Percentiles rank a stretch among this genome's conserved stretches.
Conservation (phyloP, 2,888 invertebrate genomes). For the Thecocarcelia acutangulata region DNA sequence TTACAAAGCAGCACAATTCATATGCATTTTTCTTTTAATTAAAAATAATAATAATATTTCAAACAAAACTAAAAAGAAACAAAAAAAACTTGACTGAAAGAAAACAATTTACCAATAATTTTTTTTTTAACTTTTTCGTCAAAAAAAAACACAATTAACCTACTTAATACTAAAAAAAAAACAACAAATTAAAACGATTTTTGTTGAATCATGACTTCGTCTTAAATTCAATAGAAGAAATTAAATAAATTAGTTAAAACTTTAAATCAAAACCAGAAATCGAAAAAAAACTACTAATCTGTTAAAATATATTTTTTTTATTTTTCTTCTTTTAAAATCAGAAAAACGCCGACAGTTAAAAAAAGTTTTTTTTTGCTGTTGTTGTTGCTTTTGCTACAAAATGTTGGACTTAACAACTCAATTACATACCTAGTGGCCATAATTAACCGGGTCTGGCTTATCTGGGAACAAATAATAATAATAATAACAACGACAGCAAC, state of each 20-base stretch:
- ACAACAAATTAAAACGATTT: conserved; percentile 20
- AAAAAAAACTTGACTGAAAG: too few species aligned
- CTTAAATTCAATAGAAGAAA: conserved; percentile 57
- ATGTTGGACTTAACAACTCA: conserved; percentile 42
- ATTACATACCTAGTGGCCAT: conserved; percentile 51
- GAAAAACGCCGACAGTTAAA: conserved; percentile 31
- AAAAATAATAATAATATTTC: too few species aligned
- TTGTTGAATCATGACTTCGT: conserved; percentile 53
- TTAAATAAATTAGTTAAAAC: conserved; percentile 66
- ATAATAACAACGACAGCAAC: not conserved
- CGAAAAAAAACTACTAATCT: not conserved
- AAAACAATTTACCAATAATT: conserved; percentile 10
- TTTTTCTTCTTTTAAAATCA: conserved; percentile 2
- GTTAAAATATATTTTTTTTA: not conserved
- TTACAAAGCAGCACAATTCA: too few species aligned
- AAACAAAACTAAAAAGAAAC: too few species aligned
- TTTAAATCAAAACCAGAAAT: conserved; percentile 29
- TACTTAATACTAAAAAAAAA: conserved; percentile 31
- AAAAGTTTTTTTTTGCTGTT: not conserved
- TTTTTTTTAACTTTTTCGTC: conserved; percentile 44
- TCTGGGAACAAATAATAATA: conserved; percentile 20
- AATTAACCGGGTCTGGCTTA: conserved; percentile 44
- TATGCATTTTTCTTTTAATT: too few species aligned
- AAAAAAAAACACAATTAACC: conserved; percentile 51
- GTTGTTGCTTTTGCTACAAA: not conserved